Percentiles rank a stretch among this genome's conserved stretches.
phyloP scores from a whole-genome alignment of 2,888 invertebrate genomes.

The Coronaproctus castanopsis region DNA sequence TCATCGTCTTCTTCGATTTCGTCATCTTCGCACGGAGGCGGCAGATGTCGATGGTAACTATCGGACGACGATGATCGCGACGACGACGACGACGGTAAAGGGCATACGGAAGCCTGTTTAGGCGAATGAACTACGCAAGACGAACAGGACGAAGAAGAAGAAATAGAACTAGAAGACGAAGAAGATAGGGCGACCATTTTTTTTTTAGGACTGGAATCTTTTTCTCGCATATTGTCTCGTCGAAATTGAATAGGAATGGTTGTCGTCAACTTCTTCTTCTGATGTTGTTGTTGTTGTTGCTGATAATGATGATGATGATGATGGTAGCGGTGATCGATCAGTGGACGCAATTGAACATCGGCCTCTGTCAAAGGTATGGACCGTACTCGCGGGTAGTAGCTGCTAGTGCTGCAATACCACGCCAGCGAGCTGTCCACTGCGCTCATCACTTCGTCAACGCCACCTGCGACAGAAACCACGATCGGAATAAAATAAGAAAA shows the following conservation, averaged over 20 bases:
- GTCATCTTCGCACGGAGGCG: neutral
- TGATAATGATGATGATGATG: no score
- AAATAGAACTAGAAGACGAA: conserved; percentile 25
- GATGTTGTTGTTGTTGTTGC: no score
- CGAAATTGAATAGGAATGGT: conserved; percentile 15
- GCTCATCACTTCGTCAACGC: conserved; percentile 34
- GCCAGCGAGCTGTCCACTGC: conserved; percentile 45
- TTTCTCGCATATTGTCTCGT: conserved; percentile 58
- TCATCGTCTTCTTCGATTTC: conserved; percentile 21
- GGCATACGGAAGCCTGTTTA: conserved; percentile 53
- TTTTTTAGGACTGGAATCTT: conserved; percentile 77
- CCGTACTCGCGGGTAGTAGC: conserved; percentile 31
- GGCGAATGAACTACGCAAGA: conserved; percentile 48
- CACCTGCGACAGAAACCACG: conserved; percentile 12
- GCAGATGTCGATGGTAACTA: conserved; percentile 9
- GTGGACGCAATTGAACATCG: neutral
- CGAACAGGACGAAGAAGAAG: no score
- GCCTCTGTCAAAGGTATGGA: conserved; percentile 24
- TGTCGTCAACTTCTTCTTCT: conserved; percentile 7
- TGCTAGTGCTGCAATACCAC: conserved; percentile 25
- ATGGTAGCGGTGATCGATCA: no score
- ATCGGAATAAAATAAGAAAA: no score
- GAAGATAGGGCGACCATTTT: conserved; percentile 34
- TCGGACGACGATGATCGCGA: conserved; percentile 13
- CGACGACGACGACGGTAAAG: conserved; percentile 23